Percentiles rank a stretch among this genome's conserved stretches.
phyloP scores from a whole-genome alignment of 2,797 vertebrate genomes.

The Zalophus californianus region DNA sequence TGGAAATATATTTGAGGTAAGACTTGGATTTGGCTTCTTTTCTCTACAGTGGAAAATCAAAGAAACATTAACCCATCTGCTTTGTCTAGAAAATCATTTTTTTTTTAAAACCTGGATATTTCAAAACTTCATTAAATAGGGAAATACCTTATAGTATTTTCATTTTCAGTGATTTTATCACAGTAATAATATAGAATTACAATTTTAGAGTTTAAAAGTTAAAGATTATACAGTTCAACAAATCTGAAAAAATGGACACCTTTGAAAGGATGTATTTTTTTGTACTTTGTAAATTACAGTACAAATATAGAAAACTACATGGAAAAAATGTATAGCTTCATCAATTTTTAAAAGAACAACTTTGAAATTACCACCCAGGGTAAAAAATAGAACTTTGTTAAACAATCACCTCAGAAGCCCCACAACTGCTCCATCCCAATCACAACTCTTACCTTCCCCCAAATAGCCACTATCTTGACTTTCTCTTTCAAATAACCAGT shows the following conservation, averaged over 20 bases:
- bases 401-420: not conserved
- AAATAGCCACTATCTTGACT: not conserved
- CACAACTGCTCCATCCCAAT: not conserved
- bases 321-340: not conserved
- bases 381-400: not conserved
- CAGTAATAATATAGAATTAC: not conserved
- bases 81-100: not conserved
- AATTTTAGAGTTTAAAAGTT: not conserved
- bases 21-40: not conserved
- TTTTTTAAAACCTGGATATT: not conserved
- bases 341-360: not conserved
- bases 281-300: not conserved
- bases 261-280: not conserved
- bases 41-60: constrained; percentile 21
- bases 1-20: not conserved
- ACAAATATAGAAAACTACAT: not conserved
- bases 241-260: not conserved
- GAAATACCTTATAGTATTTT: not conserved
- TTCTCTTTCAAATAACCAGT: not conserved
- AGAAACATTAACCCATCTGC: not conserved
- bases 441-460: not conserved
- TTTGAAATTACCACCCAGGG: not conserved
- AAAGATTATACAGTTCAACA: not conserved
- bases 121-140: not conserved
- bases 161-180: not conserved